Base-by-base conservation (phyloP, 2,888 invertebrate species). In the Schizotus pectinicornis region DNA sequence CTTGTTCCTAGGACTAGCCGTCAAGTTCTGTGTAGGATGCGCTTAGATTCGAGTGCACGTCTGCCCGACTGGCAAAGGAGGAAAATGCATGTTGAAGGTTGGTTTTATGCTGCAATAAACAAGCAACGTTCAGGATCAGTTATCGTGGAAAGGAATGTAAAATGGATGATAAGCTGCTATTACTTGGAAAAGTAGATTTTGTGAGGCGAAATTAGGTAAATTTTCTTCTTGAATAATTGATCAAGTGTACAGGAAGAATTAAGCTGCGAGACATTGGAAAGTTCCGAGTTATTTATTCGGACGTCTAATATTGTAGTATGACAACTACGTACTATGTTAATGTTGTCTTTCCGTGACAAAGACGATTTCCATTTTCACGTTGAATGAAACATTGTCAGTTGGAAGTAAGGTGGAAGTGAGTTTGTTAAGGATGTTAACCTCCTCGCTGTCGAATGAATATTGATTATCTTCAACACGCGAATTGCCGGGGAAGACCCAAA, bases 61-160 rank as follows among this genome's bases (percentile, higher is more conserved):
- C 41, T 55, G 55, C 11, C 39, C 36, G 38, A 48, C 47, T 48
- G n/a, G 38, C 14, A 47, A n/a, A 43, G 42, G 12, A 14, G n/a
- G 31, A 38, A 33, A 35, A 51, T 13, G 47, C 39, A 48, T 32
- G 46, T 11, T 38, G 30, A 12, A 34, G 48, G 47, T 38, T 37
- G 12, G 31, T 31, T 54, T 54, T 54, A 54, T 54, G 48, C 9
- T 31, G 35, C 55, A 48, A 35, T 55, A 48, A 55, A 47, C 48
- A 47, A 49, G 39, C 34, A 34, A 13, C 9, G 14, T 41, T 49
- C 22, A 52, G 43, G 52, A 22, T 22, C 22, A 22, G 22, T 22
- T 22, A 22, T 22, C 5, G 22, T 22, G 22, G 5, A 22, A 22
- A 5, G 22, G 22, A 22, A 22, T 22, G 22, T 22, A 22, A 22